Evolutionary conservation across 1,140 invertebrate species (phyloP).

Genomic region (Leguminivora glycinivorella): DNA sequence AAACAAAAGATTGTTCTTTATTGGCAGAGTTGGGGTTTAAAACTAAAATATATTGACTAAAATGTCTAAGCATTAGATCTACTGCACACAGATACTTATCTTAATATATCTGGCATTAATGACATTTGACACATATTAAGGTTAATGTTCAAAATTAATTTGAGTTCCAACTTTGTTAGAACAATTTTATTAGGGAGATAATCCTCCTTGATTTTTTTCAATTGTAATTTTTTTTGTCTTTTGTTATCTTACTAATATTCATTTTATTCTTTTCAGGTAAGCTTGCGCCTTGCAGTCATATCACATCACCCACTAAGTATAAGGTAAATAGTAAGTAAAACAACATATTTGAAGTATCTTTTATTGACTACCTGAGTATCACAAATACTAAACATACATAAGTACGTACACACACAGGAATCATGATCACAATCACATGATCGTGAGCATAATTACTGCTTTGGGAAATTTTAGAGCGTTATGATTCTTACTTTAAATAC

Average conservation of each 20-base stretch:
- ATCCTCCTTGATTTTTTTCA: too few relatives aligned
- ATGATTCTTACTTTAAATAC: background rate
- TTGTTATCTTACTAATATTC: background rate
- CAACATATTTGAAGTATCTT: background rate
- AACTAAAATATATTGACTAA: background rate
- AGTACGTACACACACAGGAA: constrained; percentile 43
- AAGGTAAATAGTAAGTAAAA: constrained; percentile 4
- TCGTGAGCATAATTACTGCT: constrained; percentile 66
- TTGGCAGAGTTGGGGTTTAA: background rate
- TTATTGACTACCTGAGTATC: constrained; percentile 20
- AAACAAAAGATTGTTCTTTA: background rate
- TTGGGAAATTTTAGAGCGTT: constrained; percentile 2
- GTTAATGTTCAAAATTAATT: background rate
- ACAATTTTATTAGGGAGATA: too few relatives aligned
- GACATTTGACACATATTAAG: too few relatives aligned
- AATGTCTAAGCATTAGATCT: background rate
- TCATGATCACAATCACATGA: constrained; percentile 62
- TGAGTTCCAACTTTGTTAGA: background rate
- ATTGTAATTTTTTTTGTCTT: background rate
- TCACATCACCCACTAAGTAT: background rate
- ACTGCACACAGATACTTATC: too few relatives aligned
- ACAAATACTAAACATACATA: constrained; percentile 22
- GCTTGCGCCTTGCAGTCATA: background rate
- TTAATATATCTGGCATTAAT: too few relatives aligned
- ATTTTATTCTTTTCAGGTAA: background rate